Conservation (phyloP, 2,797 vertebrate species). For the Sebastes vulpes region DNA sequence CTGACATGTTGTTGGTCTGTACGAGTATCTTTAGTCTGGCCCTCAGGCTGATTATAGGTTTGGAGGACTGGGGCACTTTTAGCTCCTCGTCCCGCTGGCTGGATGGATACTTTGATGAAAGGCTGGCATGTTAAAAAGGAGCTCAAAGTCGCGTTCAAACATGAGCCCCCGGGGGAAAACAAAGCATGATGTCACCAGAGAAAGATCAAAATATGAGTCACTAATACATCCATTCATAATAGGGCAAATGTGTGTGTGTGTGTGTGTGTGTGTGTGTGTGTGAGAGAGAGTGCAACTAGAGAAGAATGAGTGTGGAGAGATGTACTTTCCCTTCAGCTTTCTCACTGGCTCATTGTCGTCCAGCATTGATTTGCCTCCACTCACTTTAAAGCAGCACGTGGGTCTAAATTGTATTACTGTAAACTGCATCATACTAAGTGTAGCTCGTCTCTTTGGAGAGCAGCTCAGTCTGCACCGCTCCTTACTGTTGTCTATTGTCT, state of each 20-base stretch:
- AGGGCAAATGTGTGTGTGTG: neutral
- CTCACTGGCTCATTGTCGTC: constrained; percentile 36
- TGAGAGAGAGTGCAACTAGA: neutral
- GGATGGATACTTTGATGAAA: constrained; percentile 57
- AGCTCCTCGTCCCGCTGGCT: neutral
- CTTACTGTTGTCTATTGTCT: neutral
- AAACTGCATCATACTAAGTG: constrained; percentile 64
- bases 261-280: constrained; percentile 3
- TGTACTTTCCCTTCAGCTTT: constrained; percentile 12
- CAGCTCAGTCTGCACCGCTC: constrained; percentile 24
- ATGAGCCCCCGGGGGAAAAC: constrained; percentile 28
- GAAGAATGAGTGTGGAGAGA: constrained; percentile 12
- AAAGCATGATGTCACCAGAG: constrained; percentile 68
- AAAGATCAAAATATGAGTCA: constrained; percentile 63
- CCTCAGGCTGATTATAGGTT: constrained; percentile 63
- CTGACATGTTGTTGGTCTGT: constrained; percentile 41
- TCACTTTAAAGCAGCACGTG: constrained; percentile 58
- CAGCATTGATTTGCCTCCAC: constrained; percentile 59
- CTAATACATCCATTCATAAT: constrained; percentile 46
- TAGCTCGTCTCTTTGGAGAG: constrained; percentile 46
- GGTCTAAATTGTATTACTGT: constrained; percentile 71
- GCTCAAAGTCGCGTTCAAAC: constrained; percentile 52
- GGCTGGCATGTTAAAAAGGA: constrained; percentile 22
- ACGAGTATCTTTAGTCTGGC: constrained; percentile 60
- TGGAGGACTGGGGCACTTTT: constrained; percentile 20